Conservation (phyloP, 2,888 invertebrate species). For the Rhyacophila evoluta region DNA sequence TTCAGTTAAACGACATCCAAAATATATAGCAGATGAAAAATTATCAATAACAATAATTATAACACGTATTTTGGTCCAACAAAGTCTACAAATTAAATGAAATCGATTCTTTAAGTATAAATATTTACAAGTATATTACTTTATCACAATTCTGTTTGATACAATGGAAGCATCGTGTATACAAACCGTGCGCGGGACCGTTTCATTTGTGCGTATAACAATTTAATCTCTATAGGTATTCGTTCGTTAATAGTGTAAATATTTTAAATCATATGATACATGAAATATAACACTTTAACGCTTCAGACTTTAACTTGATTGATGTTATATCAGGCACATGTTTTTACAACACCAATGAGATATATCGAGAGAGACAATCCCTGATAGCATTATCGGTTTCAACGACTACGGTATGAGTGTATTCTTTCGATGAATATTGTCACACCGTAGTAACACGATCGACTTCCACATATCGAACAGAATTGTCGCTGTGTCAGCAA, state of each 20-base stretch:
- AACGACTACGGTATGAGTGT: slow-evolving; percentile 29
- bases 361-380: slow-evolving; percentile 32
- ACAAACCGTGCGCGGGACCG: slow-evolving; percentile 43
- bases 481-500: slow-evolving; percentile 97
- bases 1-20: not conserved
- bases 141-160: slow-evolving; percentile 54
- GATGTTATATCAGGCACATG: slow-evolving; percentile 42
- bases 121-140: slow-evolving; percentile 30
- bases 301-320: slow-evolving; percentile 33
- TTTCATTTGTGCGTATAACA: slow-evolving; percentile 45
- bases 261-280: not conserved
- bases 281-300: slow-evolving; percentile 6
- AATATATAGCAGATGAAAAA: slow-evolving; percentile 26
- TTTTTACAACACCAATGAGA: slow-evolving; percentile 38
- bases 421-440: slow-evolving; percentile 63
- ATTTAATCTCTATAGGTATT: slow-evolving; percentile 31
- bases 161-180: slow-evolving; percentile 48
- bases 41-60: slow-evolving; percentile 25
- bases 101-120: slow-evolving; percentile 32
- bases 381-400: slow-evolving; percentile 37
- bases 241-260: not conserved
- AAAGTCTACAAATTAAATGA: slow-evolving; percentile 50
- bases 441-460: slow-evolving; percentile 93
- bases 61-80: slow-evolving; percentile 49
- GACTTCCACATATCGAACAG: slow-evolving; percentile 92